Percentiles rank a stretch among this genome's conserved stretches.
These are phyloP conservation scores for Nymphalis urticae DNA, from an alignment of 2,888 invertebrate species.

Conservation along the genomic window DNA sequence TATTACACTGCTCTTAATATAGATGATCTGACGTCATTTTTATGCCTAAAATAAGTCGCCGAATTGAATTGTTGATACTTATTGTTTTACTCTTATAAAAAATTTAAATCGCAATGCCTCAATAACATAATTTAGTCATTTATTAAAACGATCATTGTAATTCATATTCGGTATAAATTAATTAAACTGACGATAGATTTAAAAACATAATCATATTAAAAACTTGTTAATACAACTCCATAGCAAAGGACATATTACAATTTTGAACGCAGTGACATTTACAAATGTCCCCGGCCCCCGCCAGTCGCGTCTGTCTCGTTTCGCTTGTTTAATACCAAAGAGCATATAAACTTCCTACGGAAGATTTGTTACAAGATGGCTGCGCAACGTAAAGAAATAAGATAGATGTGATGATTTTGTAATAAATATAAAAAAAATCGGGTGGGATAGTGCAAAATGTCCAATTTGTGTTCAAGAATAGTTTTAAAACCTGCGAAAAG, in stretches of 20 bases:
- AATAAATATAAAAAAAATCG: conserved; percentile 34
- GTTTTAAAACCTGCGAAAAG: conserved; percentile 88
- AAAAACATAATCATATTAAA: too few relatives aligned
- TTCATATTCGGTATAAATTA: too few relatives aligned
- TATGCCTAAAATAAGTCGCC: too few relatives aligned
- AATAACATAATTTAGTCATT: too few relatives aligned
- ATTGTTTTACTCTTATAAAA: too few relatives aligned
- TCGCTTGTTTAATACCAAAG: too few relatives aligned
- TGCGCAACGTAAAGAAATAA: conserved; percentile 36
- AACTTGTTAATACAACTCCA: background rate
- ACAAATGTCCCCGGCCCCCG: conserved; percentile 8
- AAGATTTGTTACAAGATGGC: conserved; percentile 42
- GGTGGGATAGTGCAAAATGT: conserved; percentile 73
- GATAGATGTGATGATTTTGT: conserved; percentile 34
- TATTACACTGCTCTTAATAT: too few relatives aligned
- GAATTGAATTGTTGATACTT: too few relatives aligned
- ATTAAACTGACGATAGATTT: too few relatives aligned
- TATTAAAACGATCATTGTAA: too few relatives aligned
- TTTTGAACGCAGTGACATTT: conserved; percentile 11
- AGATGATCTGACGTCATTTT: too few relatives aligned
- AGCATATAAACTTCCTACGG: background rate
- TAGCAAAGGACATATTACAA: background rate
- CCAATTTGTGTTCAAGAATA: conserved; percentile 89
- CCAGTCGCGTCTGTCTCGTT: conserved; percentile 15
- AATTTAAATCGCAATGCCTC: too few relatives aligned